phyloP scores from a whole-genome alignment of 2,888 invertebrate species.

The Alentia gelatinosa region DNA sequence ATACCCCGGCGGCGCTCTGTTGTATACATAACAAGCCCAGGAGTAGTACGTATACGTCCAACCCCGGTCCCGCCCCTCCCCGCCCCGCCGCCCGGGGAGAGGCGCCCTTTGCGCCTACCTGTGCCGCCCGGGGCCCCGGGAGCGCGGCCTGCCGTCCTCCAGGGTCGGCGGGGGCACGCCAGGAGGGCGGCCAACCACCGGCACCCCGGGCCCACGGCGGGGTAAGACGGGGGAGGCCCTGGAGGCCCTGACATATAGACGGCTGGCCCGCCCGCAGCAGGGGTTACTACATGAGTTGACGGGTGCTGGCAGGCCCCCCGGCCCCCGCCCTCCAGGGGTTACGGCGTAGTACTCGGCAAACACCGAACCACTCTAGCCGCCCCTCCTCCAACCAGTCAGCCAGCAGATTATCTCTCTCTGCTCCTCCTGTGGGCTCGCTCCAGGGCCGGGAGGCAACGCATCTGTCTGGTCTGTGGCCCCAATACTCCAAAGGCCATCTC shows the following conservation, averaged over 20 bases:
- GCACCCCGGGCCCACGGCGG: not conserved
- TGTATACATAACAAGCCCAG: not conserved
- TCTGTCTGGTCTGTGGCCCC: constrained; percentile 21
- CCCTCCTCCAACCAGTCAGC: constrained; percentile 31
- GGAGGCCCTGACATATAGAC: constrained; percentile 11
- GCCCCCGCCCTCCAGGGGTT: constrained; percentile 17
- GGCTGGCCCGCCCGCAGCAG: constrained; percentile 8
- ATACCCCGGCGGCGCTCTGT: not conserved
- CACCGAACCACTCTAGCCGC: not conserved
- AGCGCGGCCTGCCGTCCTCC: constrained; percentile 35
- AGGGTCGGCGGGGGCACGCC: not conserved
- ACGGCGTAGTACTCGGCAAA: not conserved
- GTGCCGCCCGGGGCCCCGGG: not conserved
- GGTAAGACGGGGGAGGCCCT: not conserved
- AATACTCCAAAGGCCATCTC: not conserved
- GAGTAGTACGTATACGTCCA: not conserved
- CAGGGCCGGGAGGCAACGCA: constrained; percentile 18
- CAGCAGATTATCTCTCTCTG: constrained; percentile 17
- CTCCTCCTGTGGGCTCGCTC: not conserved
- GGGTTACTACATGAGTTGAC: not conserved
- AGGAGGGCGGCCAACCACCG: not conserved
- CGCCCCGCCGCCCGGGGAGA: not conserved
- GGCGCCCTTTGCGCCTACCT: constrained; percentile 28
- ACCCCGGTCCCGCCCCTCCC: not conserved
- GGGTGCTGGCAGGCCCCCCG: constrained; percentile 5